Evolutionary conservation across 1,140 invertebrate genomes (phyloP), one percentile per base, ranked within the genome.

Genomic region (Proales similis): DNA sequence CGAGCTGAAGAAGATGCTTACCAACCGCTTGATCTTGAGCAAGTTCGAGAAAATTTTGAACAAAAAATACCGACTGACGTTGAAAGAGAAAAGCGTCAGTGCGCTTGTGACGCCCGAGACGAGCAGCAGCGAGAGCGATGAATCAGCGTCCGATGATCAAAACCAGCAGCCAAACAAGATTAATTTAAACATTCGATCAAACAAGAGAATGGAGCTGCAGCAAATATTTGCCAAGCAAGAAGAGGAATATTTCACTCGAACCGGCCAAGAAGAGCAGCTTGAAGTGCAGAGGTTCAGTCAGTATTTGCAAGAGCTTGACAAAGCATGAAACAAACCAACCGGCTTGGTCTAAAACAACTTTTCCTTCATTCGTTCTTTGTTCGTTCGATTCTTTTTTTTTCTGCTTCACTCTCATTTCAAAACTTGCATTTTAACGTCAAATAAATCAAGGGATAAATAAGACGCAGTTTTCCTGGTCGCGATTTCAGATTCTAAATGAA

Each of bases 121-220:
- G 9, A 36, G 9, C 33, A 36, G 14, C 33, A 36, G 33, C 14
- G 14, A 36, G 9, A 36, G 9, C 33, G 9, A 36, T n/a, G n/a
- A n/a, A n/a, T n/a, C n/a, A n/a, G 9, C 9, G 33, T 36, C 9
- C 33, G 14, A 36, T 9, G 33, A 9, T 36, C 33, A 9, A 36
- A 36, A 32, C 33, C 32, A 53, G 26, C 29, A 24, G 27, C 12
- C 11, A 42, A 29, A 57, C 39, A 57, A 57, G 12, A 57, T 27
- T 2, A 57, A 57, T 27, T 57, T 57, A 57, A 57, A 57, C n/a
- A n/a, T n/a, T n/a, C n/a, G n/a, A 27, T 57, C 51, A 57, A 57
- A 57, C 19, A 57, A 57, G 45, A 57, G 45, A 42, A 27, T 26
- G 12, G 32, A 26, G 17, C 19, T 57, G 27, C 19, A 42, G 12